phyloP scores from a whole-genome alignment of 2,797 vertebrate genomes.

The Nothura maculosa region DNA sequence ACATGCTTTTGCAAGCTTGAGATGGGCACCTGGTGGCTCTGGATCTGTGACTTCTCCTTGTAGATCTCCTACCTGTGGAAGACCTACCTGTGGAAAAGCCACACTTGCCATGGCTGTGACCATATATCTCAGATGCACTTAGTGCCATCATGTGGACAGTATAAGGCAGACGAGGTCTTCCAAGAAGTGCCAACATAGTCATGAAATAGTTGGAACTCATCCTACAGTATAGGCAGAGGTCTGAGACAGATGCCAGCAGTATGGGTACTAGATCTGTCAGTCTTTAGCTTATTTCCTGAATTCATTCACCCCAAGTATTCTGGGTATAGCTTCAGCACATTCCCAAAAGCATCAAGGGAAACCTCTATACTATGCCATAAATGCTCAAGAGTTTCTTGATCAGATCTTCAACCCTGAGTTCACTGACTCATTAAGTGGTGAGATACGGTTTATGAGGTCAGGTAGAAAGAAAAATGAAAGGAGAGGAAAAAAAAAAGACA shows the following conservation, averaged over 20 bases:
- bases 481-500: neutral
- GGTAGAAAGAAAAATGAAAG: neutral
- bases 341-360: neutral
- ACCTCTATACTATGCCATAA: neutral
- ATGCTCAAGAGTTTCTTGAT: neutral
- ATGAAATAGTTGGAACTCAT: neutral
- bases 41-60: neutral
- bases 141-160: neutral
- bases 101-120: neutral
- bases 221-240: no score
- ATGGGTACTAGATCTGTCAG: no score
- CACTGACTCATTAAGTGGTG: neutral
- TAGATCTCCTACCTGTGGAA: neutral
- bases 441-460: neutral
- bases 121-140: accelerated
- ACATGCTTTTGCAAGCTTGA: neutral
- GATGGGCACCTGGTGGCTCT: neutral
- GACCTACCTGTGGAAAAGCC: neutral
- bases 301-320: neutral
- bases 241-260: no score
- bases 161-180: neutral
- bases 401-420: neutral
- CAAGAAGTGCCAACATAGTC: accelerated
- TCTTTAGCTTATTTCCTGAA: neutral
- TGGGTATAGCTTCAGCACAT: neutral